These are phyloP conservation scores for Brachyopa scutellaris DNA, from an alignment of 2,888 invertebrate genomes.

Conservation along the genomic window DNA sequence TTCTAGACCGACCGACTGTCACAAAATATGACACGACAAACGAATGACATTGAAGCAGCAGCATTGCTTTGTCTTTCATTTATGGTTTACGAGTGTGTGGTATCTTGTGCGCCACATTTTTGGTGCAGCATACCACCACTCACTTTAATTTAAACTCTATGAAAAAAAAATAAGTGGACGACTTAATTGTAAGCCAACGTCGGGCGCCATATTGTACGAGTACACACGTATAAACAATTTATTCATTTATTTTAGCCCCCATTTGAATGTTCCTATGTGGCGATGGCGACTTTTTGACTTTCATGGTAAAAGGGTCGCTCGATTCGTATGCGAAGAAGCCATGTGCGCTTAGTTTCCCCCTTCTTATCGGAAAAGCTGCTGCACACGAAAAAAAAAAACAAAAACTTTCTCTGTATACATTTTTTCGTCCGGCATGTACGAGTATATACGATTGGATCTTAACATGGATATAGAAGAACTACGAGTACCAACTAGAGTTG, in stretches of 20 bases:
- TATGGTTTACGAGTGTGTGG: not conserved
- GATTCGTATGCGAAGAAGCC: conserved; percentile 42
- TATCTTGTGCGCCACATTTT: conserved; percentile 12
- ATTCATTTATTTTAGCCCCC: conserved; percentile 31
- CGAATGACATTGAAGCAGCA: conserved; percentile 63
- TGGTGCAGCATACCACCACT: conserved; percentile 15
- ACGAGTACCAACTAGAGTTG: conserved; percentile 41
- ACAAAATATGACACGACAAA: conserved; percentile 33
- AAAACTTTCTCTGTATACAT: conserved; percentile 51
- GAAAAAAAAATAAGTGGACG: conserved; percentile 4
- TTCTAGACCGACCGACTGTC: conserved; percentile 42
- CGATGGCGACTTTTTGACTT: conserved; percentile 37
- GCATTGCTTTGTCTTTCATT: conserved; percentile 30
- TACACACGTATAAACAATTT: not conserved
- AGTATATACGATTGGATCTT: conserved; percentile 9
- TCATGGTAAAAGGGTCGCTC: conserved; percentile 49
- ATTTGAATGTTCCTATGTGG: conserved; percentile 38
- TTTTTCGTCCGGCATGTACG: conserved; percentile 18
- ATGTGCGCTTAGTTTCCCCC: conserved; percentile 56
- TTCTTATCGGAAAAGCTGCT: conserved; percentile 34
- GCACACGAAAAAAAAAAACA: conserved; percentile 35
- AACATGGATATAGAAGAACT: conserved; percentile 6
- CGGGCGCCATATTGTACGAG: conserved; percentile 32
- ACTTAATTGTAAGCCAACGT: conserved; percentile 30
- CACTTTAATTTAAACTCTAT: not conserved